A percentile compares a stretch with the other conserved stretches of the same genome.
Evolutionary conservation across 1,140 invertebrate species (phyloP).

Genomic region (Philotrypesis tridentata): DNA sequence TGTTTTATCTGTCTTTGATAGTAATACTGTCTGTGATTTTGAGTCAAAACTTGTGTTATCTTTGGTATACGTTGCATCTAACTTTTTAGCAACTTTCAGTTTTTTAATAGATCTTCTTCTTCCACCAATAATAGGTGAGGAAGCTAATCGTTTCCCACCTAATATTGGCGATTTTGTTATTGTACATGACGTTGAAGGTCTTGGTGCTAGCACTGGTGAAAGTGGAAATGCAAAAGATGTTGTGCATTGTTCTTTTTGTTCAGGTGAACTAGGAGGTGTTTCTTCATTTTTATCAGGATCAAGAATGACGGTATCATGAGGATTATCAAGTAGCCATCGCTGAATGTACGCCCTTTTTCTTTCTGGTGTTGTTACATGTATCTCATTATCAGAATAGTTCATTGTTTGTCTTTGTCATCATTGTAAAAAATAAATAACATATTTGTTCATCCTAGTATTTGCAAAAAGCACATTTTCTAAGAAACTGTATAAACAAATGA

Average conservation of each 20-base stretch:
- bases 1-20: not conserved
- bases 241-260: not conserved
- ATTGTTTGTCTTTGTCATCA: slow-evolving; percentile 1
- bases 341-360: slow-evolving; percentile 37
- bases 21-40: not conserved
- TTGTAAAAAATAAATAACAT: not conserved
- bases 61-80: not conserved
- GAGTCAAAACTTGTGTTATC: not conserved
- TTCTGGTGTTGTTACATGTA: not conserved
- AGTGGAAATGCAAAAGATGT: not conserved
- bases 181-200: not conserved
- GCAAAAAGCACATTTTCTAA: not conserved
- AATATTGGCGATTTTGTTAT: slow-evolving; percentile 17
- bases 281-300: not conserved
- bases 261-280: not conserved
- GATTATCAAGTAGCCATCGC: slow-evolving; percentile 20
- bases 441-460: not conserved
- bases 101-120: slow-evolving; percentile 9
- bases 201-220: not conserved
- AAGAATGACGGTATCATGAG: not conserved
- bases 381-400: not conserved
- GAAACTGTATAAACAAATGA: too few species aligned
- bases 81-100: not conserved
- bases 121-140: slow-evolving; percentile 6
- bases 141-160: slow-evolving; percentile 15